A percentile compares a stretch with the other conserved stretches of the same genome.
Conservation (phyloP, 1,140 invertebrate species). For the Drosophila simulans region DNA sequence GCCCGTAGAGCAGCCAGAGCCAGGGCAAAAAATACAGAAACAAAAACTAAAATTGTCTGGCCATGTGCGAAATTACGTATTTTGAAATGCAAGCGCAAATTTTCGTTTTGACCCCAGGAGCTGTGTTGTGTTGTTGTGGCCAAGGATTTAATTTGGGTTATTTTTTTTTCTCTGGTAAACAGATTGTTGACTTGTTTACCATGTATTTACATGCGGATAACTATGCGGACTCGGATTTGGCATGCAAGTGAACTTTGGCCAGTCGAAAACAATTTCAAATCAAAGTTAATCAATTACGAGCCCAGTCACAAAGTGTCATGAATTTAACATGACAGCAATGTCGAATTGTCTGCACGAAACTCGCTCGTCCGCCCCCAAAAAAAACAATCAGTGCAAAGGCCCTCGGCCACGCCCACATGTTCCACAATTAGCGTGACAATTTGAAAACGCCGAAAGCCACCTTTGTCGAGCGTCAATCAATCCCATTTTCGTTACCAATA, state of each 20-base stretch:
- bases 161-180: conserved; percentile 19
- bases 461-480: conserved; percentile 38
- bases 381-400: conserved; percentile 30
- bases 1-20: background rate
- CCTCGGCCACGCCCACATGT: conserved; percentile 44
- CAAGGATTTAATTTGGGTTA: conserved; percentile 42
- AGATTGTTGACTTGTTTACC: conserved; percentile 48
- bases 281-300: conserved; percentile 76
- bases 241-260: conserved; percentile 43
- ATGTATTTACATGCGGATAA: conserved; percentile 53
- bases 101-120: conserved; percentile 33
- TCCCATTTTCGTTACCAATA: conserved; percentile 31
- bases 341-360: conserved; percentile 48
- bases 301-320: conserved; percentile 64
- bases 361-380: conserved; percentile 14
- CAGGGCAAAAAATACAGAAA: background rate
- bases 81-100: conserved; percentile 37
- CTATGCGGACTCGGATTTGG: conserved; percentile 15
- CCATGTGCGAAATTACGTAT: conserved; percentile 56
- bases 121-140: conserved; percentile 19
- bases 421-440: conserved; percentile 79
- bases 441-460: conserved; percentile 68
- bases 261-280: conserved; percentile 54
- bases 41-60: conserved; percentile 22
- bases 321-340: conserved; percentile 51